Percentiles rank a stretch among this genome's conserved stretches.
Conservation (phyloP, 2,113 vertebrate genomes). For the Phyllopteryx taeniolatus region DNA sequence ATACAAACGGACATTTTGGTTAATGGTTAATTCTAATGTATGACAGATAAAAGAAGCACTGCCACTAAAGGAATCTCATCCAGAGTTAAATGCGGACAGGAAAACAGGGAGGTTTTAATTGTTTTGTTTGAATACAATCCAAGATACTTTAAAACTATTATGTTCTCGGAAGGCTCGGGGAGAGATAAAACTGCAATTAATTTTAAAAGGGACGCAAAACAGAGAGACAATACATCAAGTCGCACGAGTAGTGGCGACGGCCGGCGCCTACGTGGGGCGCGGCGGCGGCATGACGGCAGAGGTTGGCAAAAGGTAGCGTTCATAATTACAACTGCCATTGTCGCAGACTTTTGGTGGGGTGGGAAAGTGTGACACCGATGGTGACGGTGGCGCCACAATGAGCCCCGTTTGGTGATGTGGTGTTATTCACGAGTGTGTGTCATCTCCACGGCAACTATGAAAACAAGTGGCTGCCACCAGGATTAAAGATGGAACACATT, state of each 20-base stretch:
- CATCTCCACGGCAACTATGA: constrained; percentile 10
- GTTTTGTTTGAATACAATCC: constrained; percentile 63
- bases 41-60: constrained; percentile 45
- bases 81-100: constrained; percentile 33
- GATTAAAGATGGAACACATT: too few relatives aligned
- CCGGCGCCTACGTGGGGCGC: constrained; percentile 59
- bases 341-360: constrained; percentile 56
- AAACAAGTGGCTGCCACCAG: too few relatives aligned
- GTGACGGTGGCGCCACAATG: constrained; percentile 56
- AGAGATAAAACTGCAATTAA: constrained; percentile 73
- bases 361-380: constrained; percentile 57
- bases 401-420: constrained; percentile 38
- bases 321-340: constrained; percentile 65
- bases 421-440: constrained; percentile 14
- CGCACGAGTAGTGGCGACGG: constrained; percentile 68
- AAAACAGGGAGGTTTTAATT: constrained; percentile 56
- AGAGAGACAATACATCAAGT: constrained; percentile 71
- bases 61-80: constrained; percentile 30
- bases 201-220: constrained; percentile 59
- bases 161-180: constrained; percentile 42
- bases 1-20: constrained; percentile 35
- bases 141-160: constrained; percentile 63
- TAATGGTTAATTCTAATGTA: constrained; percentile 37
- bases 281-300: constrained; percentile 46
- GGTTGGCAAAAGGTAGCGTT: constrained; percentile 64